Evolutionary conservation across 2,888 invertebrate species (phyloP), one percentile per base, ranked within the genome.

Genomic region (Ariolimax columbianus): DNA sequence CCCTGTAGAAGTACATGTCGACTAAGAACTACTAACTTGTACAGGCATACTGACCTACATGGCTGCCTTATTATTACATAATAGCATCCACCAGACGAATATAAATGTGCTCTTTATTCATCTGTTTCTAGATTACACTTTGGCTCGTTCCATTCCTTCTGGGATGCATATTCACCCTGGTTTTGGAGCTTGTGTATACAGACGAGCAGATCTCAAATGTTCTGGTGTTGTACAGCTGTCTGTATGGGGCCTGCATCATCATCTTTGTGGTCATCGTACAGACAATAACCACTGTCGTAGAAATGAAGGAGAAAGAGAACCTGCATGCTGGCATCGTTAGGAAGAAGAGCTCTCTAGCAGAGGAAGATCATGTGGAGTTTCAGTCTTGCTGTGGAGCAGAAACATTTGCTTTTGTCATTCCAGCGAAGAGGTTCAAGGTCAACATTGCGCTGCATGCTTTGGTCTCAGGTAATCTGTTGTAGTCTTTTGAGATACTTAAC

Each of bases 321-420:
- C 63, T 59, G 11, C 77, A 85, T 81, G 63, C 36, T 7, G 72
- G 85, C 79, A 83, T 72, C 26, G 55, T 79, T 79, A 91, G 91
- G 86, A 91, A 91, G 87, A 90, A 91, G 82, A 91, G 90, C 80
- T 85, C 92, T 40, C 81, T 92, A 23, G 87, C 90, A 0, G 92
- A 93, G 77, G 93, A 93, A 77, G 93, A 93, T 88, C 92, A 93
- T 85, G 88, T 93, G 1, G 92, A 92, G 40, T 93, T 93, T 88
- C 88, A 90, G 43, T 91, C 92, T 0, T 93, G 93, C 84, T 93
- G 92, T 86, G 91, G 92, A n/a, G 90, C 90, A 9, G 92, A 92
- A 84, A 93, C 93, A 9, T 86, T 93, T 33, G 89, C 90, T 82
- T 93, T 93, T 90, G 89, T 93, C 9, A 87, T 92, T 7, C 92